phyloP scores from a whole-genome alignment of 2,113 vertebrate species.

The Phoxinus phoxinus region DNA sequence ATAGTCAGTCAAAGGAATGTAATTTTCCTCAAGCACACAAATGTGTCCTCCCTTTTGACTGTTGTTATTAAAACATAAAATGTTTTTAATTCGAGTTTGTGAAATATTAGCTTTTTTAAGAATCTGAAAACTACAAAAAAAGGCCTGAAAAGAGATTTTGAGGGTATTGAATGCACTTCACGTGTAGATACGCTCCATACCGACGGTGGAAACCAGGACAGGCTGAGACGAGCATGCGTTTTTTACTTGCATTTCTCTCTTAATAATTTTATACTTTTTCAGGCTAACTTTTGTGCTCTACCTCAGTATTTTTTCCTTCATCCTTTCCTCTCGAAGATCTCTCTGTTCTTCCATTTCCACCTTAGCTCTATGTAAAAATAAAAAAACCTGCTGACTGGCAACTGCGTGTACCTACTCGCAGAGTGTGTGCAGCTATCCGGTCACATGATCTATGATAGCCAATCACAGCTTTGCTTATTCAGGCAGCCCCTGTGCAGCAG shows the following conservation, averaged over 20 bases:
- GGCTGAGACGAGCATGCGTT: background rate
- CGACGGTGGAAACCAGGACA: background rate
- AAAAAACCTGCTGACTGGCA: conserved; percentile 59
- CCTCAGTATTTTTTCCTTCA: background rate
- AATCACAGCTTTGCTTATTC: conserved; percentile 66
- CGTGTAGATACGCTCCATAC: background rate
- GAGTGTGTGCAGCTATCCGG: conserved; percentile 51
- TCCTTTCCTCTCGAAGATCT: background rate
- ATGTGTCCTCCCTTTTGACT: background rate
- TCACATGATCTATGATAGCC: conserved; percentile 69
- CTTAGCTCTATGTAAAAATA: conserved; percentile 54
- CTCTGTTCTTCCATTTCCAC: conserved; percentile 44
- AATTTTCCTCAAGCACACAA: background rate
- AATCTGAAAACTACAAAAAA: background rate
- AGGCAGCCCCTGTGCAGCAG: conserved; percentile 61
- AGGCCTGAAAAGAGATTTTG: background rate
- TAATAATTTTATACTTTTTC: background rate
- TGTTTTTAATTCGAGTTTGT: background rate
- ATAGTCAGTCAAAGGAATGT: background rate
- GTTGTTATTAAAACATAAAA: background rate
- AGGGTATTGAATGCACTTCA: background rate
- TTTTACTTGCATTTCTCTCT: background rate
- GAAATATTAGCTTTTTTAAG: background rate
- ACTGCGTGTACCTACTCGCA: conserved; percentile 61
- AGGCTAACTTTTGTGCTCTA: background rate